These are phyloP conservation scores for Danio choprae DNA, from an alignment of 2,797 vertebrate species.

Conservation along the genomic window DNA sequence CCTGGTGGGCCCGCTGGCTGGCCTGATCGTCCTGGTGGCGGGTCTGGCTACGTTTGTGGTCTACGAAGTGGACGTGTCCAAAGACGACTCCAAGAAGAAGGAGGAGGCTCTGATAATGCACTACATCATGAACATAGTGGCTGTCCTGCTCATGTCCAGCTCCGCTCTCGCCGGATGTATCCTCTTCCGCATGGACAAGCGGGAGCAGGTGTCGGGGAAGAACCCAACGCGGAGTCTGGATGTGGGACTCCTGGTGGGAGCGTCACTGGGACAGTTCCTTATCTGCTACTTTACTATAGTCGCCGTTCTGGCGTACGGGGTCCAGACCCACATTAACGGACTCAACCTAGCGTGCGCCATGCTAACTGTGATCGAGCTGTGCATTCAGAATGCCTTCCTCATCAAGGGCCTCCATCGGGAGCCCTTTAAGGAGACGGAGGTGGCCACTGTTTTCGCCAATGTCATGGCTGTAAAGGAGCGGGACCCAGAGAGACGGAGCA, in stretches of 20 bases:
- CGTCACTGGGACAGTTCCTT: conserved; percentile 90
- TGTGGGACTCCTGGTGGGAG: conserved; percentile 88
- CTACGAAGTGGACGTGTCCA: conserved; percentile 87
- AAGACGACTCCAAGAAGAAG: conserved; percentile 58
- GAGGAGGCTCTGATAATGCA: conserved; percentile 81
- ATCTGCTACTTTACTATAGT: conserved; percentile 93
- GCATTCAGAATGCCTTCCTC: conserved; percentile 92
- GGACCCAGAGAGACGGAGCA: conserved; percentile 35
- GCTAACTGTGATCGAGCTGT: conserved; percentile 87
- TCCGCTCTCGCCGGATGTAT: conserved; percentile 79
- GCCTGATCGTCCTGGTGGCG: conserved; percentile 77
- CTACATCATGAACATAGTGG: conserved; percentile 87
- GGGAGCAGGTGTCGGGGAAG: conserved; percentile 86
- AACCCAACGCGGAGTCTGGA: conserved; percentile 93
- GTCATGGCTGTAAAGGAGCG: conserved; percentile 64
- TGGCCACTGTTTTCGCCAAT: conserved; percentile 58
- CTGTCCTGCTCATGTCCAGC: conserved; percentile 84
- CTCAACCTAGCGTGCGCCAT: conserved; percentile 86
- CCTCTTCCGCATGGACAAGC: conserved; percentile 86
- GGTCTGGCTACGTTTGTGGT: conserved; percentile 88
- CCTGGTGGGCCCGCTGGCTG: conserved; percentile 76
- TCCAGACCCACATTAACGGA: conserved; percentile 73
- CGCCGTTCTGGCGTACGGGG: conserved; percentile 81
- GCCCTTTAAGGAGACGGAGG: conserved; percentile 75
- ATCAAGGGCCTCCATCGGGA: conserved; percentile 92